phyloP scores from a whole-genome alignment of 2,113 vertebrate species.

The Phylloscopus trochiloides region DNA sequence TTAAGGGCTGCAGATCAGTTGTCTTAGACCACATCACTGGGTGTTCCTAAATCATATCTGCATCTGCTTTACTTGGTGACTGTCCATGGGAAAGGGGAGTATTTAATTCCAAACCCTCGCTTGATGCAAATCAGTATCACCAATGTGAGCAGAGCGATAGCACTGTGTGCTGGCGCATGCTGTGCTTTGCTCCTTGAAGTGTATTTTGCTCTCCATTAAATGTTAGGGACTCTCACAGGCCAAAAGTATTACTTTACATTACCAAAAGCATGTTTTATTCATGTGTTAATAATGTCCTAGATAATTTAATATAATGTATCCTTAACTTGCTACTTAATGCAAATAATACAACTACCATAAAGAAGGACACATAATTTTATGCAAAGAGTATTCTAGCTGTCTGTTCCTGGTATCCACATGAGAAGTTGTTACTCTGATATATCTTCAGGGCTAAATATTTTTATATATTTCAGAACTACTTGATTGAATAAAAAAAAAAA shows the following conservation, averaged over 20 bases:
- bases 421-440: neutral
- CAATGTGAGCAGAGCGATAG: neutral
- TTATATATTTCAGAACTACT: neutral
- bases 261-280: conserved; percentile 21
- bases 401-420: neutral
- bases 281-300: neutral
- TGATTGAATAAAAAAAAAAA: neutral
- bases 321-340: neutral
- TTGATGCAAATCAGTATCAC: neutral
- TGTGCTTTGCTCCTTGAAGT: neutral
- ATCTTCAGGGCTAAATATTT: neutral
- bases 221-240: neutral
- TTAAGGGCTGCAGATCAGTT: neutral
- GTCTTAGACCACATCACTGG: neutral
- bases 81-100: neutral
- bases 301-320: neutral
- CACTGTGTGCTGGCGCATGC: neutral
- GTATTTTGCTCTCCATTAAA: neutral
- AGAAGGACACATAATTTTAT: neutral
- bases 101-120: neutral
- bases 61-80: neutral
- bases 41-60: neutral
- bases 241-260: neutral
- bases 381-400: neutral
- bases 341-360: neutral